phyloP scores from a whole-genome alignment of 2,888 invertebrate genomes.

The Abrostola tripartita region DNA sequence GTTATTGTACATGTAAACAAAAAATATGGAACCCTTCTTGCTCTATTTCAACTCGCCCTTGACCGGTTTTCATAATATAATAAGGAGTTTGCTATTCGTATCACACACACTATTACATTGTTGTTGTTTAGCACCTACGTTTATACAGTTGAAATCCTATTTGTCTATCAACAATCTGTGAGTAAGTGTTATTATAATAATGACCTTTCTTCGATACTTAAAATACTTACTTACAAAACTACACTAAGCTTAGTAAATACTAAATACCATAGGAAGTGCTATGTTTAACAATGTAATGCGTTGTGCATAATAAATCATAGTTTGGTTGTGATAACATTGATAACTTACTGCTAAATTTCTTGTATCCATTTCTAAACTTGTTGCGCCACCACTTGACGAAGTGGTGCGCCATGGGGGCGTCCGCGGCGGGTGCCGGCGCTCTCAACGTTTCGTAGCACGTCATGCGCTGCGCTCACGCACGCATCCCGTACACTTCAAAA shows the following conservation, averaged over 20 bases:
- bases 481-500: conserved; percentile 87
- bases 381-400: conserved; percentile 93
- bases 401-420: conserved; percentile 92
- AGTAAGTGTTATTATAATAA: not conserved
- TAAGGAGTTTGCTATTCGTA: conserved; percentile 31
- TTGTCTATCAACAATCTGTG: conserved; percentile 2
- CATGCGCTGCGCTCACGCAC: conserved; percentile 89
- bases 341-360: conserved; percentile 91
- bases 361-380: conserved; percentile 92
- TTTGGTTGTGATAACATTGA: conserved; percentile 18
- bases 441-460: conserved; percentile 89
- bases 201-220: conserved; percentile 1
- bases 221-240: not conserved
- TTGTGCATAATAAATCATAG: not conserved
- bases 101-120: conserved; percentile 10
- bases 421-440: conserved; percentile 87
- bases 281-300: conserved; percentile 11
- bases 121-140: conserved; percentile 10
- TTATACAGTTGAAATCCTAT: conserved; percentile 6
- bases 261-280: not conserved
- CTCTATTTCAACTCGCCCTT: conserved; percentile 55
- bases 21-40: conserved; percentile 47
- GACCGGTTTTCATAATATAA: conserved; percentile 51
- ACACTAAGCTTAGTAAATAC: not conserved
- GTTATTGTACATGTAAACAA: conserved; percentile 47